These are phyloP conservation scores for Amblyopsis rosae DNA, from an alignment of 2,113 vertebrate genomes.

Conservation along the genomic window DNA sequence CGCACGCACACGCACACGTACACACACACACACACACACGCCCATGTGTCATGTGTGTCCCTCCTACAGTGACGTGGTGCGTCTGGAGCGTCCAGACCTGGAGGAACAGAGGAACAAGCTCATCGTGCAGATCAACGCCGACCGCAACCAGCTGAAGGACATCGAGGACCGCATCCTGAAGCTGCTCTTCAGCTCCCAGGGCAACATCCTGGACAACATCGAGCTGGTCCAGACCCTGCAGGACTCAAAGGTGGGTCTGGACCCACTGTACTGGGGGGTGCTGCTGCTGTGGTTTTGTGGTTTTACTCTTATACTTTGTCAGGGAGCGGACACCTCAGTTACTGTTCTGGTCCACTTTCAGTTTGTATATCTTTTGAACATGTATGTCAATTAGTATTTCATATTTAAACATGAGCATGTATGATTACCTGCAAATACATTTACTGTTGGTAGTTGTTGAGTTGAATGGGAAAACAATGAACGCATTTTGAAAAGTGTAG, in stretches of 20 bases:
- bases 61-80: constrained; percentile 77
- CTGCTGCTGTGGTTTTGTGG: background rate
- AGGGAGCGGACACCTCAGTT: no score
- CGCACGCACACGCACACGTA: background rate
- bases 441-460: no score
- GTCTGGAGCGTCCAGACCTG: constrained; percentile 81
- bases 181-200: constrained; percentile 81
- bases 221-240: constrained; percentile 82
- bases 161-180: constrained; percentile 83
- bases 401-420: no score
- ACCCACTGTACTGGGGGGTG: background rate
- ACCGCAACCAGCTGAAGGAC: constrained; percentile 82
- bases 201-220: constrained; percentile 83
- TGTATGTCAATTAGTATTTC: no score
- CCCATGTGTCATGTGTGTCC: background rate
- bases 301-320: background rate
- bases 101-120: constrained; percentile 82
- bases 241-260: constrained; percentile 75
- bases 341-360: no score
- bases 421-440: no score
- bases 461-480: no score
- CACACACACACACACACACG: background rate
- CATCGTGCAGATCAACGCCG: constrained; percentile 77
- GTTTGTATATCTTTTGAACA: no score
- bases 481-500: no score